Base-by-base conservation (phyloP, 1,140 invertebrate genomes). In the Globodera ellingtonae region DNA sequence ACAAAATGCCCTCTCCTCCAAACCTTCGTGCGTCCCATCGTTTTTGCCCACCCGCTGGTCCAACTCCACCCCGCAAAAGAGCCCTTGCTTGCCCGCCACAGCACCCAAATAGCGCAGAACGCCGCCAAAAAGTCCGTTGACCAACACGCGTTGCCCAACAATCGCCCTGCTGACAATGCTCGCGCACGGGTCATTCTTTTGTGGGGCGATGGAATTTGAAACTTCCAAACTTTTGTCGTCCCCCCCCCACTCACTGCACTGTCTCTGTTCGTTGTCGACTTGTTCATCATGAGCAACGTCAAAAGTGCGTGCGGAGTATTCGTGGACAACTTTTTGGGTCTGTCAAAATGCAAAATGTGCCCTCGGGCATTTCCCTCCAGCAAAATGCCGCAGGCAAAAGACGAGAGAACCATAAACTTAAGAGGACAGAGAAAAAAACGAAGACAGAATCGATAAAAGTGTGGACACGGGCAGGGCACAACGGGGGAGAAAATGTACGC, bases 11-110 rank as follows among this genome's bases (percentile, higher is more conserved):
- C 56, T 8, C 0, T 9, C 67, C n/a, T 56, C 21, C 75, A 75
- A 46, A 86, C 86, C 84, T 81, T 83, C 71, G 73, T 83, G 83
- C 8, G 82, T 78, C 72, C 86, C 86, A 82, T 86, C 83, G 65
- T 86, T 85, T 80, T 86, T 86, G 44, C 86, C 86, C 52, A 81
- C 77, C 21, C 83, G 80, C 50, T 84, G 66, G 56, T 86, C 83
- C 59, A 86, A 67, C 73, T 86, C 86, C 70, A 86, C 81, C 52
- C 86, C 86, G 78, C 86, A 86, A 73, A 86, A 86, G 6, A 86
- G 24, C 67, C 86, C 86, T 52, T 85, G 80, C 52, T 86, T 87
- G 8, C 83, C 84, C n/a, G 79, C 79, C 66, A 86, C 83, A 62
- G 72, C 59, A 21, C 86, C 86, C 24, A 86, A 80, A 78, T 87